Base-by-base conservation (phyloP, 1,140 invertebrate genomes). In the Hesperophylax magnus region DNA sequence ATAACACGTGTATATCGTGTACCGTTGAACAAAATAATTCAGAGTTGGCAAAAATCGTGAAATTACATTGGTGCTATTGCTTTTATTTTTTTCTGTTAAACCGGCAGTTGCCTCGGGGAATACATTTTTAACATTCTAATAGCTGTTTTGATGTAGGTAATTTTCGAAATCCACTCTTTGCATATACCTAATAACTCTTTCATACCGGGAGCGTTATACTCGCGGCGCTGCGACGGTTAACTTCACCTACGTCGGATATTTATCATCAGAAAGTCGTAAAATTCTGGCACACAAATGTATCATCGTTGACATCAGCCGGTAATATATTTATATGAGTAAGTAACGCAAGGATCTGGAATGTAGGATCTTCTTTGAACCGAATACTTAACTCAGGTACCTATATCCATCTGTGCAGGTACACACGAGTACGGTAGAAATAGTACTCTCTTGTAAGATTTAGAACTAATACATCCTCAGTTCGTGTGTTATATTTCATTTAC, bases 211-310 rank as follows among this genome's bases (percentile, higher is more conserved):
- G 24, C n/a, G 17, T 60, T 77, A 52, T 34, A 61, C 27, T 69
- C 4, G 1, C 17, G 11, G 60, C 39, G 27, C 27, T 27, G 54
- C 20, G 54, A 20, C 54, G 65, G 65, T 69, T 61, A 61, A 18
- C 31, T 20, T 47, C 17, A 69, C n/a, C 65, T 52, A 34, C 65
- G 34, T 11, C 31, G 20, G 18, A 31, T 63, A 22, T 34, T 31
- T 47, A 52, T 58, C 77, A 78, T 78, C 63, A 78, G 71, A 78
- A 78, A 31, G 65, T 56, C 63, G 65, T 78, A 78, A 78, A 78
- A 11, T 24, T 54, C 63, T 31, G 24, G 15, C 47, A 71, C n/a
- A 78, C 77, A 71, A 78, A 78, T 78, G 77, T 78, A 78, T 65
- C 76, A 77, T 39, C 22, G 77, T 24, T 67, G n/a, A 69, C 31